phyloP scores from a whole-genome alignment of 2,797 vertebrate genomes.

The Hydrophis major region DNA sequence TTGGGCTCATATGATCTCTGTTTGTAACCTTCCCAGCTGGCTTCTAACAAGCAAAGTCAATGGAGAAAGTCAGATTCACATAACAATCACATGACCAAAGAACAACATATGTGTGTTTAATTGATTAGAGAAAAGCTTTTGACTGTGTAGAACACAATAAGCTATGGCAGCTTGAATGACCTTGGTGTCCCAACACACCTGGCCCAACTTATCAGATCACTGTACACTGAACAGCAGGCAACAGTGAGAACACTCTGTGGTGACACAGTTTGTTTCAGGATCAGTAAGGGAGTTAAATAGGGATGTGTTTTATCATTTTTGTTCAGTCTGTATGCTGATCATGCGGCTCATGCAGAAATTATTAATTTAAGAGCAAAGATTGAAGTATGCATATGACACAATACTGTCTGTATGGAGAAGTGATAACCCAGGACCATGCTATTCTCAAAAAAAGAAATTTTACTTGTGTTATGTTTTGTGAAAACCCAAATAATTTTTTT shows the following conservation, averaged over 20 bases:
- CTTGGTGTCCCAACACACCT: not conserved
- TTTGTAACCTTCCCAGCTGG: not conserved
- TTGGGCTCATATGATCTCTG: not conserved
- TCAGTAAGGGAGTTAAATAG: not conserved
- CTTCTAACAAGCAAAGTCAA: not conserved
- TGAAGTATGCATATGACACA: not conserved
- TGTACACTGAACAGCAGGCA: not conserved
- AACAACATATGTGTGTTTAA: not conserved
- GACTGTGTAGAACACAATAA: not conserved
- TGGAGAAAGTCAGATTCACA: not conserved
- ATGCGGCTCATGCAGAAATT: not conserved
- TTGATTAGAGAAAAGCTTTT: not conserved
- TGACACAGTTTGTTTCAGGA: not conserved
- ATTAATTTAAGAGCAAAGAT: not conserved
- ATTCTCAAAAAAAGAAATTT: too few species aligned
- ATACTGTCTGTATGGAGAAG: too few species aligned
- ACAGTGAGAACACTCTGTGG: not conserved
- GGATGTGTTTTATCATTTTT: not conserved
- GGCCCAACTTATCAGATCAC: not conserved
- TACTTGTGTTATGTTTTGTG: too few species aligned
- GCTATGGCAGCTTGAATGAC: not conserved
- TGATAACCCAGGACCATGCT: too few species aligned
- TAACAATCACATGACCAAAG: not conserved
- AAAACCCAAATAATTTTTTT: too few species aligned
- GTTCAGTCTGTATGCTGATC: not conserved